A percentile compares a stretch with the other conserved stretches of the same genome.
Evolutionary conservation across 37 sponge, comb jelly and placozoan genomes (phyloP).

Genomic region (Dysidea cf. avara): DNA sequence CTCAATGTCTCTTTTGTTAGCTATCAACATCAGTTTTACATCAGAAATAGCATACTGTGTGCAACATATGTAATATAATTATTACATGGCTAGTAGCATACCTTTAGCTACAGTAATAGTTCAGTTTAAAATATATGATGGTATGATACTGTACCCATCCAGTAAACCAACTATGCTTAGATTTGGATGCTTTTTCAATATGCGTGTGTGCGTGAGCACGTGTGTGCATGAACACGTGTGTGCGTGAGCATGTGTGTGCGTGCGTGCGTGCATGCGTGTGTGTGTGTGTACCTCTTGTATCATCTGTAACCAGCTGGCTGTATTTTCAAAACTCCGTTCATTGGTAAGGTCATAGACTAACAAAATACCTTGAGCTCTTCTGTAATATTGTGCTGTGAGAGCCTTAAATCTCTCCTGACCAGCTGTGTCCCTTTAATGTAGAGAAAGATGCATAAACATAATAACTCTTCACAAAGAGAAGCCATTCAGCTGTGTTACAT

Average conservation of each 20-base stretch:
- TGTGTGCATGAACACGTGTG: not conserved
- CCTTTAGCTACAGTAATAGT: too few species aligned
- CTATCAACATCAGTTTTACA: slow-evolving; percentile 62
- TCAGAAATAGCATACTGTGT: slow-evolving; percentile 61
- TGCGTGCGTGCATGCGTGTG: slow-evolving; percentile 25
- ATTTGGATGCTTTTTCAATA: too few species aligned
- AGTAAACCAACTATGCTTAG: too few species aligned
- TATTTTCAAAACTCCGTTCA: slow-evolving; percentile 81
- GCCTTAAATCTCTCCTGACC: slow-evolving; percentile 98
- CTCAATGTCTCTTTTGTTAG: slow-evolving; percentile 70
- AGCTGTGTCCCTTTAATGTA: slow-evolving; percentile 92
- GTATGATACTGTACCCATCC: too few species aligned
- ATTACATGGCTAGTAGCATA: too few species aligned
- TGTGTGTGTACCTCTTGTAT: slow-evolving; percentile 92
- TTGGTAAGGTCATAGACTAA: slow-evolving; percentile 98
- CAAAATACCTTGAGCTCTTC: slow-evolving; percentile 96
- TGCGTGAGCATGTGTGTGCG: slow-evolving; percentile 7
- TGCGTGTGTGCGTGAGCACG: too few species aligned
- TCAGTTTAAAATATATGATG: too few species aligned
- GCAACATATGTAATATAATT: too few species aligned
- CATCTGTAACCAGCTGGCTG: slow-evolving; percentile 73
- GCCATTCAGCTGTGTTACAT: too few species aligned
- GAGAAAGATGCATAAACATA: too few species aligned
- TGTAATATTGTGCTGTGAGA: slow-evolving; percentile 93
- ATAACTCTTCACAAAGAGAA: not conserved